phyloP scores from a whole-genome alignment of 1,140 invertebrate genomes.

The Pachyrhynchus sulphureomaculatus region DNA sequence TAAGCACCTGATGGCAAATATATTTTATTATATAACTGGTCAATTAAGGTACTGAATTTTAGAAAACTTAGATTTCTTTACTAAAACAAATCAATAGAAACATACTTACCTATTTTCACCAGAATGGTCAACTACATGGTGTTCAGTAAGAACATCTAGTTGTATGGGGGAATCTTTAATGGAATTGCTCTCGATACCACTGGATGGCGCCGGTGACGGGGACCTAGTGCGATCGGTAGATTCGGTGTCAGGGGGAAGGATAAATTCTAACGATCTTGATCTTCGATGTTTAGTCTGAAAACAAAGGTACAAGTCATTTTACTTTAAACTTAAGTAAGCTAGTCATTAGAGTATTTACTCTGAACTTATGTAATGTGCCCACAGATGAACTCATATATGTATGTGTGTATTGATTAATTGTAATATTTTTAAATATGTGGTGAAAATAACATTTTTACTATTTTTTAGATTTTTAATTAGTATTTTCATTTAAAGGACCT shows the following conservation, averaged over 20 bases:
- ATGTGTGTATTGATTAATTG: too few relatives aligned
- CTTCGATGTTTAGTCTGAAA: conserved; percentile 39
- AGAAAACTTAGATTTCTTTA: too few relatives aligned
- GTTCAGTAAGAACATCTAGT: conserved; percentile 77
- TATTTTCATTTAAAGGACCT: too few relatives aligned
- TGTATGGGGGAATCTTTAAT: conserved; percentile 91
- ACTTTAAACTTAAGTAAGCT: not conserved
- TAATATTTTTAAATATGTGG: too few relatives aligned
- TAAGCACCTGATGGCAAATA: too few relatives aligned
- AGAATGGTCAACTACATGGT: conserved; percentile 55
- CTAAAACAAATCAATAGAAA: too few relatives aligned
- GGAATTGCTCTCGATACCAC: conserved; percentile 83
- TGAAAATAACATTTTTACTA: too few relatives aligned
- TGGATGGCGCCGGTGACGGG: conserved; percentile 85
- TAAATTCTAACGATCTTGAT: conserved; percentile 44
- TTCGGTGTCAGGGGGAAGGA: conserved; percentile 43
- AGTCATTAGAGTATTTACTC: not conserved
- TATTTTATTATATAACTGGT: too few relatives aligned
- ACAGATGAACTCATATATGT: too few relatives aligned
- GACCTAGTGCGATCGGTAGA: conserved; percentile 61
- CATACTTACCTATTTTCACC: conserved; percentile 55
- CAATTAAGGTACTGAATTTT: too few relatives aligned
- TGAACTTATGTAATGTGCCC: too few relatives aligned
- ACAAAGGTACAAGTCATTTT: not conserved
- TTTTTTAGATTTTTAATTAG: too few relatives aligned